Evolutionary conservation across 1,140 invertebrate genomes (phyloP).

Genomic region (Tribolium castaneum): DNA sequence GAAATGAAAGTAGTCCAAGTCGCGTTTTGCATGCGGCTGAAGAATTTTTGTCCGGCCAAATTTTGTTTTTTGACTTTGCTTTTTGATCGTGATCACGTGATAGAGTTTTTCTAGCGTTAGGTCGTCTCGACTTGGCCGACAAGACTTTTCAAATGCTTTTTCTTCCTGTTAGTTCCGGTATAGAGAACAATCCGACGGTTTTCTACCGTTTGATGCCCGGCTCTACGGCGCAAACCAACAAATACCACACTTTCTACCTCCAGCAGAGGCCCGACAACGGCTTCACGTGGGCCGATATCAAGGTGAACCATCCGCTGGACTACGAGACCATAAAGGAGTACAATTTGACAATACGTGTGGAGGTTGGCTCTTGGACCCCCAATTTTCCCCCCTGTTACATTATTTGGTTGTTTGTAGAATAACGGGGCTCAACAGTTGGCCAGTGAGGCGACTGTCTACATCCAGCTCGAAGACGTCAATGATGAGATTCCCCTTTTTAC

Average conservation of each 20-base stretch:
- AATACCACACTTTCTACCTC: conserved; percentile 94
- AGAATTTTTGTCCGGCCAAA: conserved; percentile 61
- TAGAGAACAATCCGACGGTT: conserved; percentile 94
- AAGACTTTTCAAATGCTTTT: conserved; percentile 13
- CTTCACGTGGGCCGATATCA: conserved; percentile 93
- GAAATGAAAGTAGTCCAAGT: conserved; percentile 5
- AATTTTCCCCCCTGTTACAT: neutral
- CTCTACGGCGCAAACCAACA: conserved; percentile 94
- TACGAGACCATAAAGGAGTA: conserved; percentile 96
- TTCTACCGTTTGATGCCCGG: conserved; percentile 95
- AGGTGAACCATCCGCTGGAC: conserved; percentile 95
- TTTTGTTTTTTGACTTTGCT: conserved; percentile 50
- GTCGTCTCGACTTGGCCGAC: neutral
- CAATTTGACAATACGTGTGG: conserved; percentile 94
- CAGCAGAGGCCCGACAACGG: conserved; percentile 92
- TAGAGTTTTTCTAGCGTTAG: conserved; percentile 48
- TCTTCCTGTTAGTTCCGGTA: conserved; percentile 83
- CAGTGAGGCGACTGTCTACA: conserved; percentile 92
- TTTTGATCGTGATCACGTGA: conserved; percentile 58
- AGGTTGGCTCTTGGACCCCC: conserved; percentile 73
- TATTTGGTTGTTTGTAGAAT: conserved; percentile 73
- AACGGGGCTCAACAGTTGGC: conserved; percentile 95
- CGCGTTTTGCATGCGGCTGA: conserved; percentile 62
- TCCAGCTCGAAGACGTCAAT: conserved; percentile 95
- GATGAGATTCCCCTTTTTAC: conserved; percentile 96